Conservation (phyloP, 2,113 vertebrate genomes). For the Panthera leo region DNA sequence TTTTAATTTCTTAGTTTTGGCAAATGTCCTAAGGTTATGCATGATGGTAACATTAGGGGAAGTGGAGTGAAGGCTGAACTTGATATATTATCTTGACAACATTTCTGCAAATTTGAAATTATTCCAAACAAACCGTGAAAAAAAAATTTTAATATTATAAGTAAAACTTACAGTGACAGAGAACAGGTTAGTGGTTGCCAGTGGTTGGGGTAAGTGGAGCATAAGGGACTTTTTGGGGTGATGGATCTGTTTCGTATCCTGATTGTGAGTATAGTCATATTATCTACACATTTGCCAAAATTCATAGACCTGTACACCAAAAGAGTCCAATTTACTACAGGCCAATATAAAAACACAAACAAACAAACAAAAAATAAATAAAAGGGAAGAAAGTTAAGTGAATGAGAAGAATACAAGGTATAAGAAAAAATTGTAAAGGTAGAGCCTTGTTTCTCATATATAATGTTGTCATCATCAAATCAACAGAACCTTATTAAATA, state of each 20-base stretch:
- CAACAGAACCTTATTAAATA: background rate
- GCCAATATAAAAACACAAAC: background rate
- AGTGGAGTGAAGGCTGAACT: background rate
- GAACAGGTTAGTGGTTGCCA: background rate
- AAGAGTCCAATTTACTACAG: background rate
- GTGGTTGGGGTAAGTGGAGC: background rate
- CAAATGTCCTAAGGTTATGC: background rate
- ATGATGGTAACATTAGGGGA: background rate
- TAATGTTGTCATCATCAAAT: background rate
- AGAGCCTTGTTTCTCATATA: background rate
- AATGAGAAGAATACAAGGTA: background rate
- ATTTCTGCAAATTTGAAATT: background rate
- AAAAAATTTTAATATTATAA: background rate
- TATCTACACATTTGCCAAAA: slow-evolving; percentile 7
- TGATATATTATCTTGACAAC: background rate
- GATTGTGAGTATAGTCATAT: background rate
- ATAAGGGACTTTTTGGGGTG: background rate
- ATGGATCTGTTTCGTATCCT: background rate
- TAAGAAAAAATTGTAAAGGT: background rate
- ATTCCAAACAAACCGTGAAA: background rate
- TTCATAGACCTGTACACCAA: background rate
- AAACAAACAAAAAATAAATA: background rate
- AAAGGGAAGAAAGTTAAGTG: background rate
- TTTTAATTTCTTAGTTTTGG: slow-evolving; percentile 31
- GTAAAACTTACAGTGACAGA: background rate